These are phyloP conservation scores for Ochropleura leucogaster DNA, from an alignment of 2,888 invertebrate species.

Conservation along the genomic window DNA sequence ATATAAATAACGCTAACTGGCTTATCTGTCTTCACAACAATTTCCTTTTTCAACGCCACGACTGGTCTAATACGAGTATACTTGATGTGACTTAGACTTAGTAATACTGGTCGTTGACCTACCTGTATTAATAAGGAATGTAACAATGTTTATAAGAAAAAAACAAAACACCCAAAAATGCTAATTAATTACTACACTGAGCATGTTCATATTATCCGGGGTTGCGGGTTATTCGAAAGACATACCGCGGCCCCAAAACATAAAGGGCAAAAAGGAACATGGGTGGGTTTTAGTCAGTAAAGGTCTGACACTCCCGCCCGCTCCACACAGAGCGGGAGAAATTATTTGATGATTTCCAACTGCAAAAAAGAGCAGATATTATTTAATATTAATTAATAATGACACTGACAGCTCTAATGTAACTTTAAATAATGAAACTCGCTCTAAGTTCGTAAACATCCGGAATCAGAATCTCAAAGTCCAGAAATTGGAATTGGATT, in stretches of 20 bases:
- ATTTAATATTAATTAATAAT: background rate
- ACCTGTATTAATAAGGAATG: background rate
- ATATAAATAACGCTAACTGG: constrained; percentile 57
- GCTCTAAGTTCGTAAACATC: background rate
- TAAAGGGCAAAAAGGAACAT: no score
- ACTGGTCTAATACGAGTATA: constrained; percentile 61
- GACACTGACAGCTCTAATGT: background rate
- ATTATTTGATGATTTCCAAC: background rate
- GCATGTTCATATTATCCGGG: background rate
- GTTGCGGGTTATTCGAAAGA: no score
- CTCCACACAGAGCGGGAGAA: no score
- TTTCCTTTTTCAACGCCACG: constrained; percentile 65
- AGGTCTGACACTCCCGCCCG: no score
- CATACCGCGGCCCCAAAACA: no score
- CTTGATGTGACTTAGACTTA: background rate
- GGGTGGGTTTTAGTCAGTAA: no score
- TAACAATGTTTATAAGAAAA: background rate
- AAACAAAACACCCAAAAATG: background rate
- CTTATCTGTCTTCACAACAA: constrained; percentile 58
- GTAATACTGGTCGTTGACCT: background rate
- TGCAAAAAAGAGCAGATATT: background rate
- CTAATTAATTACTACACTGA: background rate
- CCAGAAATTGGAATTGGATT: background rate
- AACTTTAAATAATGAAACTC: background rate
- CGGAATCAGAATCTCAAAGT: background rate